Base-by-base conservation (phyloP, 2,888 invertebrate genomes). In the Agrenia bidenticulata region DNA sequence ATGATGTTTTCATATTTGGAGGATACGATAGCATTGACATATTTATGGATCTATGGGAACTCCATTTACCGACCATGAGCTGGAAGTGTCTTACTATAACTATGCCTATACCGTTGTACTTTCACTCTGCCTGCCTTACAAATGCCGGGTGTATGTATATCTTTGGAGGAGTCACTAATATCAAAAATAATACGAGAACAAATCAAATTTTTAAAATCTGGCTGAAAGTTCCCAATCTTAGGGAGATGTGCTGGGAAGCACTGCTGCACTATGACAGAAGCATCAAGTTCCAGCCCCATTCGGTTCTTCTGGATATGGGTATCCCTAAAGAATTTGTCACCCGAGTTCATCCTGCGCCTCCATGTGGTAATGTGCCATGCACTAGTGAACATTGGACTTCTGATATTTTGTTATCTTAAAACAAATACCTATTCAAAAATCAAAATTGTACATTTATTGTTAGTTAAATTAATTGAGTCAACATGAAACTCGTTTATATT, bases 241-340 rank as follows among this genome's bases (percentile, higher is more conserved):
- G 89, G 80, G 92, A 92, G 80, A 89, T 94, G 60, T 89, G 89
- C 79, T 94, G 93, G 92, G 90, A 92, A 77, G 90, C 91, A 1
- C 77, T 77, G 17, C 56, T 73, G 1, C 65, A 69, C 37, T 69
- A 68, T 54, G 64, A 64, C 19, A 71, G 70, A 9, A 57, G 67
- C 13, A 56, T 77, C 7, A 67, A 66, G 27, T 53, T 53, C 23
- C 41, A 61, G 17, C 64, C 69, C 1, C 67, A 62, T 1, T 49
- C 65, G 13, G 45, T 61, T 11, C 64, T 77, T 1, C 58, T 74
- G 17, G 63, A 66, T 23, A 63, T 67, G 54, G 77, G 77, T 21
- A 69, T 77, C 21, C 77, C 77, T 5, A 32, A 9, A 9, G 70
- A 69, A 21, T 67, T 69, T 37, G 72, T 64, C 1, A 59, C 60